Evolutionary conservation across 1,140 invertebrate species (phyloP).

Genomic region (Matsumurasca onukii): DNA sequence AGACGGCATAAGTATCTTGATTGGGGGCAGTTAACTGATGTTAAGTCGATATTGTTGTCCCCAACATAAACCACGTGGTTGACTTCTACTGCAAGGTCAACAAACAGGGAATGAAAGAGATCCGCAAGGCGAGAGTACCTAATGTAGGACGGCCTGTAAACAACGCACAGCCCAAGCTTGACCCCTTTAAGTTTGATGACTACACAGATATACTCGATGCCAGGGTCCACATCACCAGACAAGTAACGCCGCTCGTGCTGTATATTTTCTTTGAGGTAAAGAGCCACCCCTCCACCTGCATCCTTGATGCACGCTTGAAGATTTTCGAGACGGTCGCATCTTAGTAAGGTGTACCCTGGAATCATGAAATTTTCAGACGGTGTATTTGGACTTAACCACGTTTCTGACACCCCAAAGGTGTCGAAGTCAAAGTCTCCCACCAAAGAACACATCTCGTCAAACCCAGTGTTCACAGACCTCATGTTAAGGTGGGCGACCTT

Average conservation of each 20-base stretch:
- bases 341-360: too few species aligned
- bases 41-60: too few species aligned
- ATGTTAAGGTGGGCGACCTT: not conserved
- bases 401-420: not conserved
- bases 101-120: too few species aligned
- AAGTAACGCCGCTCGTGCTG: too few species aligned
- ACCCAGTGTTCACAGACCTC: not conserved
- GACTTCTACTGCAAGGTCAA: not conserved
- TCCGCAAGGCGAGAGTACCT: not conserved
- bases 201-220: not conserved
- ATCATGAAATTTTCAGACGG: not conserved
- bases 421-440: slow-evolving; percentile 10
- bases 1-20: too few species aligned
- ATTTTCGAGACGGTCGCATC: not conserved
- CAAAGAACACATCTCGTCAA: not conserved
- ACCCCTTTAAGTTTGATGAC: not conserved
- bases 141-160: not conserved
- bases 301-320: not conserved
- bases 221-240: not conserved
- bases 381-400: not conserved
- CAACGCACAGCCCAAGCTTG: not conserved
- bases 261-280: too few species aligned
- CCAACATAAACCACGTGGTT: not conserved
- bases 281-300: not conserved
- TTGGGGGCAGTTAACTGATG: too few species aligned